Evolutionary conservation across 2,797 vertebrate species (phyloP), one percentile per base, ranked within the genome.

Genomic region (Macropodus opercularis): DNA sequence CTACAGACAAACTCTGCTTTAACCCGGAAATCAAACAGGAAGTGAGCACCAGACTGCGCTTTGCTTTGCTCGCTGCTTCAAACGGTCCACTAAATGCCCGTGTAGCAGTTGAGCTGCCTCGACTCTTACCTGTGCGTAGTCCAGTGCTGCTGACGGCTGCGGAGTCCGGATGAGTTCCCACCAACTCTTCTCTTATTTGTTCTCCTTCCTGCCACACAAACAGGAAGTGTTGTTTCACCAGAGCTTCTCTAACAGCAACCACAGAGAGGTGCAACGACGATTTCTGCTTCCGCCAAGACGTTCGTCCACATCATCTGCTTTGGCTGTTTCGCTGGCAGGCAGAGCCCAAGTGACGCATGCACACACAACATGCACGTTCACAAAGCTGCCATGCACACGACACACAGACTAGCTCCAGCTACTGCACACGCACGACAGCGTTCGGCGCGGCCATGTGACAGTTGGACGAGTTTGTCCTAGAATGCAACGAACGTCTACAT

Each of bases 141-240:
- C 65, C 57, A 58, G 69, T 39, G 48, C 48, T 49, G 39, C 63
- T 72, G 62, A 31, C 54, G 63, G 65, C 31, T 36, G 63, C 69
- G 52, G 74, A 19, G 48, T 79, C 39, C 8, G 71, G 55, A 63
- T 73, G 77, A 46, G 39, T 91, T 83, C 83, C 87, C 80, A 87
- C 91, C 54, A 89, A 83, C 71, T 73, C 35, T 84, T 81, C 84
- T 73, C 88, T 91, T 23, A 31, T 40, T 53, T 26, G 57, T 56
- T 80, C 84, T 83, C 49, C 92, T 97, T 97, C 95, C 96, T 97
- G 94, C 86, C 77, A 76, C 91, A 92, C 90, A 96, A 96, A 96
- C 95, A 97, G 95, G 95, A 98, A 97, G 90, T 12, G 21, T 43
- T 73, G 58, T 69, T 80, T 79, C 84, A 80, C 38, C 11, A 69